Evolutionary conservation across 2,888 invertebrate genomes (phyloP).

Genomic region (Dugesia japonica): DNA sequence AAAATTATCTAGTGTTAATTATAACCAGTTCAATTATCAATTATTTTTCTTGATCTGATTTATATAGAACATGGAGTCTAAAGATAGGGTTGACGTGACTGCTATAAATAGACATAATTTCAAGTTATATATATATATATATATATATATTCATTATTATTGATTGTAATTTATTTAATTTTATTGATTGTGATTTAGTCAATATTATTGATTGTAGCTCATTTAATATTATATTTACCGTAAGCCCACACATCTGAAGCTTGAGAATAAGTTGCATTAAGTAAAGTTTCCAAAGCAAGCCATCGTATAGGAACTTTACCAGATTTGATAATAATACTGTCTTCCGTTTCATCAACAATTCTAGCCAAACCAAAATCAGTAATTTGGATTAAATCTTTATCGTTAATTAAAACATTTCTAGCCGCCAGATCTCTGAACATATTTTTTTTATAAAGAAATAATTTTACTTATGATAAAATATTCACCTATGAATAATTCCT

Average conservation of each 20-base stretch:
- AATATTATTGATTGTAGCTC: no score
- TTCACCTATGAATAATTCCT: conserved; percentile 66
- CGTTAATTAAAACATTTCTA: conserved; percentile 72
- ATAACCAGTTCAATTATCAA: no score
- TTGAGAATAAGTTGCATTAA: conserved; percentile 8
- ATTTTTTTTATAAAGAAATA: background rate
- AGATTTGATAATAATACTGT: conserved; percentile 20
- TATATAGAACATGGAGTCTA: no score
- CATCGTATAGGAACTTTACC: conserved; percentile 31
- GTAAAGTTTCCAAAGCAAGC: conserved; percentile 29
- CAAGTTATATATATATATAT: no score
- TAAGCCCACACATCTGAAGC: conserved; percentile 33
- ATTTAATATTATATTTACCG: background rate
- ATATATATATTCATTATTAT: no score
- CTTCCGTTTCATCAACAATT: conserved; percentile 14
- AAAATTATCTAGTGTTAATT: no score
- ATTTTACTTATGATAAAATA: background rate
- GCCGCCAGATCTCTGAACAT: conserved; percentile 71
- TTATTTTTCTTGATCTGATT: no score
- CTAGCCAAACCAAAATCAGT: conserved; percentile 34
- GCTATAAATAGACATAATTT: no score
- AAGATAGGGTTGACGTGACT: no score
- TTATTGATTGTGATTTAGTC: no score
- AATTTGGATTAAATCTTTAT: conserved; percentile 25
- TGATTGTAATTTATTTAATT: no score